Conservation (phyloP, 2,113 vertebrate genomes). For the Nestor notabilis region DNA sequence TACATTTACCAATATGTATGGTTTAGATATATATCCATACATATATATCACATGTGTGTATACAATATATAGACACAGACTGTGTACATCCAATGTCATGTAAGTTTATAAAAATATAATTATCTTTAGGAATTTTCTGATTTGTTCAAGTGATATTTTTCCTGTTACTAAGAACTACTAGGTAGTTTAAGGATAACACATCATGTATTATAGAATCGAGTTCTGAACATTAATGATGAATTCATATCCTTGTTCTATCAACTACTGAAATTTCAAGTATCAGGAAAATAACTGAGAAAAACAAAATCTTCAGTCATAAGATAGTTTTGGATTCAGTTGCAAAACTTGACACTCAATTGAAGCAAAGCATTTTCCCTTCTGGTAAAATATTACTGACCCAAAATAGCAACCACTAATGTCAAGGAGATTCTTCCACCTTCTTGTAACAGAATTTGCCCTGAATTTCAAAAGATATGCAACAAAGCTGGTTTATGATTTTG, state of each 20-base stretch:
- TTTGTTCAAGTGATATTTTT: background rate
- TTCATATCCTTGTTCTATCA: background rate
- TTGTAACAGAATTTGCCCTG: background rate
- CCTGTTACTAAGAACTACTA: background rate
- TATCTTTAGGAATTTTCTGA: background rate
- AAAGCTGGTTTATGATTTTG: background rate
- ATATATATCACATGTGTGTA: no score
- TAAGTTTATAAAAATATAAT: background rate
- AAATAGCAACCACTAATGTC: background rate
- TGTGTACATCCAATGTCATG: background rate
- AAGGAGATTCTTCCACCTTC: background rate
- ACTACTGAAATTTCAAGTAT: background rate
- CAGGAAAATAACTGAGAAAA: background rate
- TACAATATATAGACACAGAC: background rate
- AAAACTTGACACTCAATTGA: background rate
- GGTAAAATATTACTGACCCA: constrained; percentile 11
- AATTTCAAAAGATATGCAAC: background rate
- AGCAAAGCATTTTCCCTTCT: constrained; percentile 12
- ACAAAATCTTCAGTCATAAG: background rate
- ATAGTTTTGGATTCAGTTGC: background rate
- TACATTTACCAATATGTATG: background rate
- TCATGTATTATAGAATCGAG: background rate
- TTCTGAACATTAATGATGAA: background rate
- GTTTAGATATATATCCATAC: background rate
- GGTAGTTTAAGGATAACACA: background rate